Conservation (phyloP, 2,888 invertebrate genomes). For the Caprella mutica region DNA sequence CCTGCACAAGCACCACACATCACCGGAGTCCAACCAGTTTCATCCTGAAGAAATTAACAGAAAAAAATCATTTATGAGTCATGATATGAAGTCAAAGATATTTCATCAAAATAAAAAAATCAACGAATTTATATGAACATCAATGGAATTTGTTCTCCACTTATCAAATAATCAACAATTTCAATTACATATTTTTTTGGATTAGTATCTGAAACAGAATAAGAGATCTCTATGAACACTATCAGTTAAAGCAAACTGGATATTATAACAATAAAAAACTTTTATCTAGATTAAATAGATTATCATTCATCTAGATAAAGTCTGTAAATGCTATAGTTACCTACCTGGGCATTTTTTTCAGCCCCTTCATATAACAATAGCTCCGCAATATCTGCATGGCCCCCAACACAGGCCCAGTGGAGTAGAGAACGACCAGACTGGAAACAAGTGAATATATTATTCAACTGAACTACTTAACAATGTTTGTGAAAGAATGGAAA, state of each 20-base stretch:
- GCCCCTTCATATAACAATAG: slow-evolving; percentile 55
- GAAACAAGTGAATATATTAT: too few relatives aligned
- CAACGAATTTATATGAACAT: not conserved
- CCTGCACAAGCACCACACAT: slow-evolving; percentile 71
- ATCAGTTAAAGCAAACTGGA: too few relatives aligned
- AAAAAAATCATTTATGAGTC: not conserved
- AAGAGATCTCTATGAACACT: too few relatives aligned
- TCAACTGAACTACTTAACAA: too few relatives aligned
- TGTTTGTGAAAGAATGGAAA: too few relatives aligned
- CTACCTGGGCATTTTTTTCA: too few relatives aligned
- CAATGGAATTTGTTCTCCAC: too few relatives aligned
- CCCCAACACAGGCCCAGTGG: slow-evolving; percentile 70
- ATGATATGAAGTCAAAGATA: slow-evolving; percentile 8
- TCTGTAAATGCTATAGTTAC: slow-evolving; percentile 40
- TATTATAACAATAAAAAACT: too few relatives aligned
- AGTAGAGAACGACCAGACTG: slow-evolving; percentile 60
- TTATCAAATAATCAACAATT: not conserved
- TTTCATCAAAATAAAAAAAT: not conserved
- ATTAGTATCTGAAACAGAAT: too few relatives aligned
- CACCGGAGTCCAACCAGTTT: slow-evolving; percentile 61
- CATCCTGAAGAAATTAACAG: slow-evolving; percentile 16
- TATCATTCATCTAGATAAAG: too few relatives aligned
- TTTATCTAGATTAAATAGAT: too few relatives aligned
- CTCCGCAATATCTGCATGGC: slow-evolving; percentile 59
- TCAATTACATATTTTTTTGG: too few relatives aligned